phyloP scores from a whole-genome alignment of 2,113 vertebrate genomes.

The Oreochromis aureus region DNA sequence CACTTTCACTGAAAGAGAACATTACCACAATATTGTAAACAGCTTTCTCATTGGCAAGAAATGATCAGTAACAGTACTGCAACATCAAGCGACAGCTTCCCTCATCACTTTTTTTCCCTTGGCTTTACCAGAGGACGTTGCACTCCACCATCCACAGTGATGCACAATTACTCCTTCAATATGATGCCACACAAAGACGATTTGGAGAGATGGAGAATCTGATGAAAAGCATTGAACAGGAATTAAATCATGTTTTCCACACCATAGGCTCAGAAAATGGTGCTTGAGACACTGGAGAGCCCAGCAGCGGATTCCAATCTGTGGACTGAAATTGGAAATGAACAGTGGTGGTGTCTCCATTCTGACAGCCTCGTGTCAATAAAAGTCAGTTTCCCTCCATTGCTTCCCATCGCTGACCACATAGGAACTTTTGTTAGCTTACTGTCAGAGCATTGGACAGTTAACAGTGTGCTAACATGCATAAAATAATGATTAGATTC shows the following conservation, averaged over 20 bases:
- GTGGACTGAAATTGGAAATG: slow-evolving; percentile 71
- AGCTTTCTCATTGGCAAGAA: neutral
- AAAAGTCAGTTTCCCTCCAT: slow-evolving; percentile 67
- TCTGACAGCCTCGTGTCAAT: slow-evolving; percentile 69
- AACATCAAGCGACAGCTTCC: neutral
- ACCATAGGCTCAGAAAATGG: slow-evolving; percentile 72
- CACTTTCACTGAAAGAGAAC: slow-evolving; percentile 79
- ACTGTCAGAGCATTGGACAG: neutral
- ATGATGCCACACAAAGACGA: slow-evolving; percentile 57
- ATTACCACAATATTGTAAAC: slow-evolving; percentile 23
- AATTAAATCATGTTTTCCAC: slow-evolving; percentile 76
- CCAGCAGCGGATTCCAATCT: slow-evolving; percentile 67
- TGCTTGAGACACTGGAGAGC: slow-evolving; percentile 65
- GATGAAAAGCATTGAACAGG: slow-evolving; percentile 72
- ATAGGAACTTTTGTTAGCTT: slow-evolving; percentile 51
- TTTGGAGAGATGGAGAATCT: slow-evolving; percentile 62
- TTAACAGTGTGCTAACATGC: slow-evolving; percentile 19
- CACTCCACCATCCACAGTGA: slow-evolving; percentile 46
- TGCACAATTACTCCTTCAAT: slow-evolving; percentile 61
- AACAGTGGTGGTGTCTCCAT: slow-evolving; percentile 62
- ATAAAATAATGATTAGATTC: slow-evolving; percentile 9
- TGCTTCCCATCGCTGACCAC: slow-evolving; percentile 56
- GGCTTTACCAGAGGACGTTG: slow-evolving; percentile 45
- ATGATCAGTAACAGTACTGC: slow-evolving; percentile 4
- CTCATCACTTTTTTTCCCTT: neutral